Evolutionary conservation across 2,888 invertebrate species (phyloP).

Genomic region (Epistrophella euchroma): DNA sequence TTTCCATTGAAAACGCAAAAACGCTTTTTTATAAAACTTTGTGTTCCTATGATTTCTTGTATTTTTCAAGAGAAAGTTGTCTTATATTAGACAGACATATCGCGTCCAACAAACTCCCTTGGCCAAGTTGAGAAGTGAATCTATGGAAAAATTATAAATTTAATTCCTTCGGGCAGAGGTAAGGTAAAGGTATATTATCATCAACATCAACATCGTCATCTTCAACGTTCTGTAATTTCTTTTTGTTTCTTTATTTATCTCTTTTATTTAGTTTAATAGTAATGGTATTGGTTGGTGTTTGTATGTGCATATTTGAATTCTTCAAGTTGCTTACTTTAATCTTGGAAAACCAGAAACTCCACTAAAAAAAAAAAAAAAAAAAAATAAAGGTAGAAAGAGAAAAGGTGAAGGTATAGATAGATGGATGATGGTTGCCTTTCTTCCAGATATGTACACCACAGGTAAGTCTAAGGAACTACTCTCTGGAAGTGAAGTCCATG

Average conservation of each 20-base stretch:
- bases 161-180: conserved; percentile 67
- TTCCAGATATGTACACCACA: conserved; percentile 48
- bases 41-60: too few relatives aligned
- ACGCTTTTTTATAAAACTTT: too few relatives aligned
- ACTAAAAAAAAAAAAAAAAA: conserved; percentile 17
- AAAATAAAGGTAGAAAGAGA: conserved; percentile 68
- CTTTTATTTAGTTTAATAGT: conserved; percentile 31
- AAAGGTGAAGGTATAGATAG: conserved; percentile 74
- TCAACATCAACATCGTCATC: conserved; percentile 70
- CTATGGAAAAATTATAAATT: conserved; percentile 38
- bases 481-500: conserved; percentile 58
- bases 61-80: too few relatives aligned
- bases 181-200: conserved; percentile 56
- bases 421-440: conserved; percentile 64
- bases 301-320: conserved; percentile 63
- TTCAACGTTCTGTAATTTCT: conserved; percentile 74
- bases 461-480: conserved; percentile 56
- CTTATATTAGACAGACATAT: too few relatives aligned
- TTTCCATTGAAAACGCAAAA: too few relatives aligned
- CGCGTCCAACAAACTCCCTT: too few relatives aligned
- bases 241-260: conserved; percentile 70
- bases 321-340: conserved; percentile 74
- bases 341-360: conserved; percentile 74
- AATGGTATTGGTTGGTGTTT: conserved; percentile 58
- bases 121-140: conserved; percentile 55